Conservation (phyloP, 2,113 vertebrate species). For the Lepus americanus region DNA sequence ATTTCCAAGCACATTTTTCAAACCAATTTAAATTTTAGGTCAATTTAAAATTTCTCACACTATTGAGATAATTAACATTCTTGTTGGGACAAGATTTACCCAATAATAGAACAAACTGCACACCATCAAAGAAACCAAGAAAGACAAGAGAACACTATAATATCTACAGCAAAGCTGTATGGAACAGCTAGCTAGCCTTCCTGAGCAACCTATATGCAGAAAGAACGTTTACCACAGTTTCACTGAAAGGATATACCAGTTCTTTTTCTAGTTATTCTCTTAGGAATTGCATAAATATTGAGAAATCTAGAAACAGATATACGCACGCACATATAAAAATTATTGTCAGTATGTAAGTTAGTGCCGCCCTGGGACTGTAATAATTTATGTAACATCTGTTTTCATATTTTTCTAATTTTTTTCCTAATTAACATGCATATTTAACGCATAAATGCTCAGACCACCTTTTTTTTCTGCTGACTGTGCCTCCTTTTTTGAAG, state of each 20-base stretch:
- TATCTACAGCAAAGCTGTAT: background rate
- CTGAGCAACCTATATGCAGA: background rate
- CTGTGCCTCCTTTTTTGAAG: constrained; percentile 82
- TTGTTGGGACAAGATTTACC: background rate
- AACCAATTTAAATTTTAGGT: background rate
- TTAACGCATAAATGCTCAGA: constrained; percentile 88
- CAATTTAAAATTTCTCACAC: constrained; percentile 26
- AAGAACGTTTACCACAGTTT: constrained; percentile 12
- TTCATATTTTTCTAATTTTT: constrained; percentile 90
- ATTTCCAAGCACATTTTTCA: constrained; percentile 47
- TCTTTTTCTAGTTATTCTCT: constrained; percentile 78
- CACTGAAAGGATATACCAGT: constrained; percentile 69
- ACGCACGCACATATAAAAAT: constrained; percentile 87
- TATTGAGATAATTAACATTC: constrained; percentile 18
- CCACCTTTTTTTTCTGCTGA: constrained; percentile 86
- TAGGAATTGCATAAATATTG: constrained; percentile 80
- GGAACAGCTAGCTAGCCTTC: background rate
- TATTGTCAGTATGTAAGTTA: constrained; percentile 89
- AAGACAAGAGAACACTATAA: background rate
- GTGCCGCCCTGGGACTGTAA: constrained; percentile 88
- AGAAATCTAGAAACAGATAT: constrained; percentile 85
- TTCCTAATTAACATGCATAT: constrained; percentile 91
- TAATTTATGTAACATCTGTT: constrained; percentile 93
- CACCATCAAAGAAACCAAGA: constrained; percentile 14
- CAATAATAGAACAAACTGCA: constrained; percentile 10